Percentiles rank a stretch among this genome's conserved stretches.
Conservation (phyloP, 1,140 invertebrate species). For the Bilobella aurantiaca region DNA sequence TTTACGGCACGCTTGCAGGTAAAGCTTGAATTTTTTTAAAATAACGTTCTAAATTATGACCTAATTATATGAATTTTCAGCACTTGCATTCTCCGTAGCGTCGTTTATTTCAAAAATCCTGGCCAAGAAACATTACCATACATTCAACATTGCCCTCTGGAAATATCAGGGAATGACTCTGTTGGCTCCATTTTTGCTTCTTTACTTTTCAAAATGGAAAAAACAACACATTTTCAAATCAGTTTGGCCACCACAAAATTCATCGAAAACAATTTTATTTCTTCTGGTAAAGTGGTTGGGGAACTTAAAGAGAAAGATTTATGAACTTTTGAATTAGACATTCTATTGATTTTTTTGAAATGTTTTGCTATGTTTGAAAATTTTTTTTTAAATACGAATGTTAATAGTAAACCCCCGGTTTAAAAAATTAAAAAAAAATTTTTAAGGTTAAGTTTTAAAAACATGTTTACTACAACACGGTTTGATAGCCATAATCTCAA, state of each 20-base stretch:
- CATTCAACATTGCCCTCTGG: constrained; percentile 8
- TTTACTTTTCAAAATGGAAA: background rate
- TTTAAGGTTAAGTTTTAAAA: too few relatives aligned
- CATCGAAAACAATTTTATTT: background rate
- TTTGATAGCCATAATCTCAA: too few relatives aligned
- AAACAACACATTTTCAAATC: background rate
- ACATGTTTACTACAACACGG: too few relatives aligned
- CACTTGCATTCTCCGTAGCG: background rate
- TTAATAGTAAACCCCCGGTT: too few relatives aligned
- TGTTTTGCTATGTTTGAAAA: too few relatives aligned
- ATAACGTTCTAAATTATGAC: too few relatives aligned
- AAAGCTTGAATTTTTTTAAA: too few relatives aligned
- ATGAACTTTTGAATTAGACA: background rate
- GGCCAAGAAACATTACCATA: background rate
- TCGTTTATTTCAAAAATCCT: background rate
- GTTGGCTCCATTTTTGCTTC: background rate
- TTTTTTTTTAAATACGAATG: too few relatives aligned
- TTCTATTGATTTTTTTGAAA: too few relatives aligned
- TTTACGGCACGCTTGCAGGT: too few relatives aligned
- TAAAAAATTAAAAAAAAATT: too few relatives aligned
- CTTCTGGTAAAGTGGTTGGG: background rate
- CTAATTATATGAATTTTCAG: background rate
- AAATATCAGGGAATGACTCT: constrained; percentile 10
- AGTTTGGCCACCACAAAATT: background rate
- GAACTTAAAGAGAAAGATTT: background rate